Conservation (phyloP, 2,888 invertebrate genomes). For the Mesorhabditis belari region DNA sequence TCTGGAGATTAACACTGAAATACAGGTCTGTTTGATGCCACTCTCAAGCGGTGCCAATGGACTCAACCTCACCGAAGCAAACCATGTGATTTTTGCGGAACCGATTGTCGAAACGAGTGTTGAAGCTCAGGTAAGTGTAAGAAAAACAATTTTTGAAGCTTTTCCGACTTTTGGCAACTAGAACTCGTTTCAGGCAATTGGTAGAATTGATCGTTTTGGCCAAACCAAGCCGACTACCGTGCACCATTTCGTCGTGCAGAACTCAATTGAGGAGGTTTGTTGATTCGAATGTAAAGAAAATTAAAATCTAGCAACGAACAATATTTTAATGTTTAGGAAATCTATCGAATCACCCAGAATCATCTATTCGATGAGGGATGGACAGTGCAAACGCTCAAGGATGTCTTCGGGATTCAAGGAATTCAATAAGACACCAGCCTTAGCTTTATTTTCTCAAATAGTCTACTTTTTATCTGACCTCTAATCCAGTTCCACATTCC, state of each 20-base stretch:
- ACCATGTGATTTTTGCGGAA: slow-evolving; percentile 70
- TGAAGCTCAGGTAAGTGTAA: slow-evolving; percentile 60
- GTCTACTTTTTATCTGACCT: no score
- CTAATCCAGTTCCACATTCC: no score
- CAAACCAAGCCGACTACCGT: slow-evolving; percentile 68
- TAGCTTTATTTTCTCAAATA: no score
- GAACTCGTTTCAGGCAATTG: slow-evolving; percentile 65
- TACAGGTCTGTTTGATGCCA: slow-evolving; percentile 63
- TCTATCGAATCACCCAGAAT: no score
- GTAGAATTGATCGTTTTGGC: slow-evolving; percentile 72
- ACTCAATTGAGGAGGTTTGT: slow-evolving; percentile 66
- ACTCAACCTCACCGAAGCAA: slow-evolving; percentile 71
- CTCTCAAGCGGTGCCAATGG: slow-evolving; percentile 70
- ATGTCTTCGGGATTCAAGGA: no score
- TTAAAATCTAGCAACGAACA: no score
- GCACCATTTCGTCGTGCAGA: slow-evolving; percentile 66
- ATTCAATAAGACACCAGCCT: no score
- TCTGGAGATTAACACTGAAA: not conserved
- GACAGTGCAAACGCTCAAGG: no score
- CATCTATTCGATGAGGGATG: no score
- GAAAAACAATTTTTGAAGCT: no score
- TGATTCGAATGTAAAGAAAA: no score
- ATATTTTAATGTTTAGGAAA: no score
- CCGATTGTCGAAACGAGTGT: slow-evolving; percentile 69
- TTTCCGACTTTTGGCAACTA: not conserved